phyloP scores from a whole-genome alignment of 2,797 vertebrate genomes.

The Uromys caudimaculatus region DNA sequence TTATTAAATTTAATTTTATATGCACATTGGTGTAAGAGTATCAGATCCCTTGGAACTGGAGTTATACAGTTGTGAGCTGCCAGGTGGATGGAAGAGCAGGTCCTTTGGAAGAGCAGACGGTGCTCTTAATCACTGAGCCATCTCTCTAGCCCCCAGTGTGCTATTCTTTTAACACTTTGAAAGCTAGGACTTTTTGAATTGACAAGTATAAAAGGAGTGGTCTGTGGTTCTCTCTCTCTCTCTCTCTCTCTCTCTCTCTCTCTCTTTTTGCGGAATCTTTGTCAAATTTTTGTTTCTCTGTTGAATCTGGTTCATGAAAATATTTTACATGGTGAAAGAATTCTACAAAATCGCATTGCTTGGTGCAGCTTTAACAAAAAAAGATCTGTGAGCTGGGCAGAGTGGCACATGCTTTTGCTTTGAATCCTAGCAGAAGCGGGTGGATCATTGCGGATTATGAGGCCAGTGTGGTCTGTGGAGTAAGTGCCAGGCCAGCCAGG shows the following conservation, averaged over 20 bases:
- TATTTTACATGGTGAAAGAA: too few relatives aligned
- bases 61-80: too few relatives aligned
- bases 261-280: too few relatives aligned
- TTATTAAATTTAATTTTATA: background rate
- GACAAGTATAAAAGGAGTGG: accelerated
- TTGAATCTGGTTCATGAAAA: background rate
- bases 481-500: background rate
- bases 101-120: too few relatives aligned
- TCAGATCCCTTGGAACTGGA: too few relatives aligned
- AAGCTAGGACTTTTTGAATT: background rate
- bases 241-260: background rate
- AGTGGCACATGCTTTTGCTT: background rate
- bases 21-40: too few relatives aligned
- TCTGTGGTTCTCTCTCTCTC: background rate
- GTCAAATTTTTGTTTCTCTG: background rate
- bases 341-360: too few relatives aligned
- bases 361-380: background rate
- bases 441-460: background rate
- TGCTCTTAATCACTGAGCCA: too few relatives aligned
- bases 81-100: too few relatives aligned
- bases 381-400: background rate
- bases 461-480: background rate
- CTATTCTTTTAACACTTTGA: background rate
- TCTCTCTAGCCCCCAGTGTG: too few relatives aligned
- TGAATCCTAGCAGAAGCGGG: background rate